Conservation (phyloP, 2,797 vertebrate genomes). For the Mus minutoides region DNA sequence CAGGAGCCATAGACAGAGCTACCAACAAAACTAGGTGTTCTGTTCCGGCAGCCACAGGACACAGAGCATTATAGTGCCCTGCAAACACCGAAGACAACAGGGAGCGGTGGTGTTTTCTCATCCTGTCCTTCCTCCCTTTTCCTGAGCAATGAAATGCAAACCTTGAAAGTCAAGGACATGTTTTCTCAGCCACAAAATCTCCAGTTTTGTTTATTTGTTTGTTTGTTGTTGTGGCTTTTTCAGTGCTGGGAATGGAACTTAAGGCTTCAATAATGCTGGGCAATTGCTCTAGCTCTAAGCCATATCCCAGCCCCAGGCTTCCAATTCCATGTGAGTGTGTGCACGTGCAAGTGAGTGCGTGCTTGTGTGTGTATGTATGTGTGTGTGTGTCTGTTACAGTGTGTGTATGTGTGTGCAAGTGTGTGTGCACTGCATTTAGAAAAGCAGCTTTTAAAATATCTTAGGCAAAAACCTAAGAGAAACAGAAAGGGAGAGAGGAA, state of each 20-base stretch:
- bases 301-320: not conserved
- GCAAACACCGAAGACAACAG: not conserved
- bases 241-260: not conserved
- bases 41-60: constrained; percentile 25
- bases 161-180: not conserved
- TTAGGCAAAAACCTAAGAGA: constrained; percentile 26
- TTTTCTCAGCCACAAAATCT: not conserved
- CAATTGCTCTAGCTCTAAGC: not conserved
- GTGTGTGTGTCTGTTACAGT: not conserved
- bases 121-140: not conserved
- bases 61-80: not conserved
- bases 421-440: not conserved
- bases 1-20: not conserved
- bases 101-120: not conserved
- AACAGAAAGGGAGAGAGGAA: not conserved
- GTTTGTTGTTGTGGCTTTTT: too few species aligned
- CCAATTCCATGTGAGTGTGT: not conserved
- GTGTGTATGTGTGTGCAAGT: not conserved
- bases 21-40: not conserved
- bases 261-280: not conserved
- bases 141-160: constrained; percentile 30
- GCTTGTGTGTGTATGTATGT: not conserved
- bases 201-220: not conserved
- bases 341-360: not conserved
- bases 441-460: constrained; percentile 69